phyloP scores from a whole-genome alignment of 2,797 vertebrate genomes.

The Sebastes cheni region DNA sequence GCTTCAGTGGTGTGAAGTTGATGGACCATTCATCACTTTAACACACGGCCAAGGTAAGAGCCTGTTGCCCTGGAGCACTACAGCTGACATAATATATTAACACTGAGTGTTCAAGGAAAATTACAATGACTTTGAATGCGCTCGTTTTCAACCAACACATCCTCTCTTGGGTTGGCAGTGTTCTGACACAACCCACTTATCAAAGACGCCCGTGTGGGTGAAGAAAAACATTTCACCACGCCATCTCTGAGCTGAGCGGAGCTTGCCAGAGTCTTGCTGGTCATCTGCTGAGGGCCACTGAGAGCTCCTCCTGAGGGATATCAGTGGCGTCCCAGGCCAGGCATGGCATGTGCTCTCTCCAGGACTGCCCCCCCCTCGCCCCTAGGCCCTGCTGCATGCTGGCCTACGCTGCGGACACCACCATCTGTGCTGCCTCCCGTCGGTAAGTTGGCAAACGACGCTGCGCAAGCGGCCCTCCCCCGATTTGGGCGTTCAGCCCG shows the following conservation, averaged over 20 bases:
- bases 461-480: constrained; percentile 60
- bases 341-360: constrained; percentile 66
- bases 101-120: constrained; percentile 52
- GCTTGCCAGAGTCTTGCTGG: constrained; percentile 57
- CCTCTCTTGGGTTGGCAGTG: constrained; percentile 39
- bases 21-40: constrained; percentile 72
- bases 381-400: constrained; percentile 59
- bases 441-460: constrained; percentile 73
- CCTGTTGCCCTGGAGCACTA: constrained; percentile 52
- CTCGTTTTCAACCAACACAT: constrained; percentile 32
- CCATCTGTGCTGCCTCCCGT: constrained; percentile 82
- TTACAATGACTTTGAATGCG: constrained; percentile 61
- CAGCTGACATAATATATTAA: constrained; percentile 65
- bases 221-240: constrained; percentile 55
- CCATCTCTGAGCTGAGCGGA: constrained; percentile 23
- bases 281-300: constrained; percentile 66
- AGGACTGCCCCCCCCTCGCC: constrained; percentile 47
- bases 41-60: constrained; percentile 69
- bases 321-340: constrained; percentile 71
- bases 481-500: constrained; percentile 67
- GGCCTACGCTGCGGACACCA: constrained; percentile 64
- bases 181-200: constrained; percentile 58
- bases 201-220: constrained; percentile 55
- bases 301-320: constrained; percentile 65
- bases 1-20: constrained; percentile 58